A percentile compares a stretch with the other conserved stretches of the same genome.
These are phyloP conservation scores for Elachura formosa DNA, from an alignment of 2,113 vertebrate genomes.

Conservation along the genomic window DNA sequence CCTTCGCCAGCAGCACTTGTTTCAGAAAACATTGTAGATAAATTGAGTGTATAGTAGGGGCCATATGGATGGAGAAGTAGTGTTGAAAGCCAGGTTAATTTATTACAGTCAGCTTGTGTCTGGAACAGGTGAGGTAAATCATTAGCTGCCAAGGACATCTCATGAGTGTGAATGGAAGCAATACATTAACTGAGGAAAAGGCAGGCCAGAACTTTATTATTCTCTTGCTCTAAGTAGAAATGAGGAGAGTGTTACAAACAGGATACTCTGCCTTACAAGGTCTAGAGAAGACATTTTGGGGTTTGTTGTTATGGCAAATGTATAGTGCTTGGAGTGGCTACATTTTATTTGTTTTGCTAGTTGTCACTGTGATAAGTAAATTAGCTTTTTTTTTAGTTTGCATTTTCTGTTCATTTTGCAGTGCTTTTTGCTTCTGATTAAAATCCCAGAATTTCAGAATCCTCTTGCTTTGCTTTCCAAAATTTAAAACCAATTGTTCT, in stretches of 20 bases:
- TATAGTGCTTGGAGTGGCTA: neutral
- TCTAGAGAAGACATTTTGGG: neutral
- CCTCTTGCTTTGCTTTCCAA: neutral
- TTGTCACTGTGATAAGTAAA: neutral
- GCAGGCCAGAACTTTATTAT: neutral
- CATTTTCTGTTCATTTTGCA: neutral
- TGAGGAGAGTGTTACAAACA: neutral
- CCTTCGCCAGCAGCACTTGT: neutral
- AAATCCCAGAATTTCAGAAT: neutral
- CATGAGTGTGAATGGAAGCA: neutral
- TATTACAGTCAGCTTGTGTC: slow-evolving; percentile 39
- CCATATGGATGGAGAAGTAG: neutral
- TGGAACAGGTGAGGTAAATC: slow-evolving; percentile 31
- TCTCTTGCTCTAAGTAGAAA: neutral
- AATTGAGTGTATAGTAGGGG: neutral
- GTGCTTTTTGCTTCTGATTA: neutral
- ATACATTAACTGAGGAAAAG: neutral
- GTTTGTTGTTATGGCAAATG: neutral
- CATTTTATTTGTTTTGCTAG: neutral
- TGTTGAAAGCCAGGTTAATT: slow-evolving; percentile 26
- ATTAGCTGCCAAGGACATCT: slow-evolving; percentile 32
- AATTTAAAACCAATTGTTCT: neutral
- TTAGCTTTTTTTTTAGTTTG: neutral
- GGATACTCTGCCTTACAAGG: neutral
- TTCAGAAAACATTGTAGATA: slow-evolving; percentile 12